Conservation (phyloP, 1,140 invertebrate genomes). For the Caerostris darwini region DNA sequence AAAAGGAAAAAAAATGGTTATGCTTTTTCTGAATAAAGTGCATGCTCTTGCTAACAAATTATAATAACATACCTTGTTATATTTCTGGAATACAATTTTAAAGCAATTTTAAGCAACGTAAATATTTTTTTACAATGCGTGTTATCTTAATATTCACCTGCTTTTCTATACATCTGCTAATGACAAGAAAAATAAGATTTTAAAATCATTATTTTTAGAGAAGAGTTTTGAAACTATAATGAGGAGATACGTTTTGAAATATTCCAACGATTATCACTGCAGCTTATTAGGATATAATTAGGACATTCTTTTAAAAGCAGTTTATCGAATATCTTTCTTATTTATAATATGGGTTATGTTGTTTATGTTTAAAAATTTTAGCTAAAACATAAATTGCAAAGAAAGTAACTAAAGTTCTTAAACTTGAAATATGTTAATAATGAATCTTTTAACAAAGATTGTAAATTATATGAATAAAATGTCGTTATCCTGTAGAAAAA, state of each 20-base stretch:
- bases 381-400: not conserved
- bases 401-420: too few relatives aligned
- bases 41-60: not conserved
- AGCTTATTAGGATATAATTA: not conserved
- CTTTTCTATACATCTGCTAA: not conserved
- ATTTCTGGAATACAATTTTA: not conserved
- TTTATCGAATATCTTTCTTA: not conserved
- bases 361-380: too few relatives aligned
- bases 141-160: not conserved
- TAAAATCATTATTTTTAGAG: not conserved
- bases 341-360: too few relatives aligned
- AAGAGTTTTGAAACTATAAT: not conserved
- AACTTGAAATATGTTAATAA: too few relatives aligned
- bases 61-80: not conserved
- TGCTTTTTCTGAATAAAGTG: too few relatives aligned
- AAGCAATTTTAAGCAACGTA: too few relatives aligned
- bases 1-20: too few relatives aligned
- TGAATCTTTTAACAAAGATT: too few relatives aligned
- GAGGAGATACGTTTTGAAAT: not conserved
- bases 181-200: not conserved
- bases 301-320: not conserved
- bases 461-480: too few relatives aligned
- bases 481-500: too few relatives aligned
- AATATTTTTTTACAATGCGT: not conserved
- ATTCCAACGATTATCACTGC: not conserved